Evolutionary conservation across 2,113 vertebrate genomes (phyloP), one percentile per base, ranked within the genome.

Genomic region (Hystrix brachyura): DNA sequence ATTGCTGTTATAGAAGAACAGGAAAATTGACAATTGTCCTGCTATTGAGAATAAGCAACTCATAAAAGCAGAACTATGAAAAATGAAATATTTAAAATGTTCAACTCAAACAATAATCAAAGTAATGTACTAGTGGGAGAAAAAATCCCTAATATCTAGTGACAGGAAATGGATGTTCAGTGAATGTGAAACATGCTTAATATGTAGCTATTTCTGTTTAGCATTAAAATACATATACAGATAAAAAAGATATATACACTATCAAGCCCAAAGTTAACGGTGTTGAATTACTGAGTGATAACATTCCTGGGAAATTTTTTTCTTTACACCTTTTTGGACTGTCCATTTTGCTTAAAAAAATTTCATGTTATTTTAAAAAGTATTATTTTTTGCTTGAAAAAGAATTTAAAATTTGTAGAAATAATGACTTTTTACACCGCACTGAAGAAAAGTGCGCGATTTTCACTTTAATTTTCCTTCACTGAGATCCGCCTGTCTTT

Each of bases 31-130:
- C 0, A 83, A 38, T 5, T n/a, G 81, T 78, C 55, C 23, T 94
- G 19, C 17, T 57, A 18, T 32, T 34, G n/a, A 43, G 59, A 78
- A 46, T 1, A 19, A 14, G 13, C 9, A 32, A 60, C 67, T 88
- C 7, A 83, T 65, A 90, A 92, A 90, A 90, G 85, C 53, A 94
- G 55, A 90, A 94, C 46, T 38, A 43, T 46, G 78, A 78, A 86
- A 51, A 48, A 43, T 38, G 74, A 84, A 12, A 53, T 27, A 78
- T 21, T 81, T 88, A 34, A 86, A 74, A 32, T 38, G 25, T 72
- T 82, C n/a, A 78, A 48, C 29, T 15, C 92, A 7, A 79, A 62
- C 7, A 79, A 72, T 69, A 74, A 64, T 60, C 17, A 83, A 81
- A 81, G 74, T 91, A 69, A 51, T 60, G 2, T 80, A 79, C 76